These are phyloP conservation scores for Vidua chalybeata DNA, from an alignment of 2,113 vertebrate species.

Conservation along the genomic window DNA sequence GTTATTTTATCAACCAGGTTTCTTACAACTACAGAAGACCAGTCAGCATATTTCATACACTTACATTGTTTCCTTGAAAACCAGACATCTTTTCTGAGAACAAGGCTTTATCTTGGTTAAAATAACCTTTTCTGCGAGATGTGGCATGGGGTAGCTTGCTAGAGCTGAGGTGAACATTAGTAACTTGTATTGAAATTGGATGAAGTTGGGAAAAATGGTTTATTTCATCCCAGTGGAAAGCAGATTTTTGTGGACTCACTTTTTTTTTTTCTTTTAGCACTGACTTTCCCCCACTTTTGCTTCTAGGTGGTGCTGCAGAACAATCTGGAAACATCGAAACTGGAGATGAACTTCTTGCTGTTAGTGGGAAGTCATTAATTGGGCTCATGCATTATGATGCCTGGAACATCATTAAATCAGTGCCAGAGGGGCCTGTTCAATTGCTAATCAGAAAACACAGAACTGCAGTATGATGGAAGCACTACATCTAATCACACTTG, in stretches of 20 bases:
- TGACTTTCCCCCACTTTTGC: neutral
- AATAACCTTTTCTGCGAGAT: neutral
- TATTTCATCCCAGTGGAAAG: neutral
- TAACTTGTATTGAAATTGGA: neutral
- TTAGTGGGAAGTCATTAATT: constrained; percentile 86
- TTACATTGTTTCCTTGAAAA: neutral
- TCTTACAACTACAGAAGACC: neutral
- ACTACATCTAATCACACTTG: neutral
- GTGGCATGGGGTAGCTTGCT: neutral
- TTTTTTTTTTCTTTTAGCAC: neutral
- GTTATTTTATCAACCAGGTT: neutral
- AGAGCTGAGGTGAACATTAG: neutral
- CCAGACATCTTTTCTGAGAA: neutral
- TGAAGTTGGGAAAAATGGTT: neutral
- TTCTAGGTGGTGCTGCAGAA: constrained; percentile 88
- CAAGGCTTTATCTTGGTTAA: neutral
- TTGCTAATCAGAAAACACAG: constrained; percentile 84
- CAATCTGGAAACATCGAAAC: constrained; percentile 83
- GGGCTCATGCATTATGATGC: constrained; percentile 91
- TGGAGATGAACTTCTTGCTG: constrained; percentile 90
- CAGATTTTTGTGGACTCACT: neutral
- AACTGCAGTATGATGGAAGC: constrained; percentile 72
- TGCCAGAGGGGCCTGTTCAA: constrained; percentile 85
- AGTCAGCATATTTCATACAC: neutral
- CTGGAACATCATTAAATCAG: constrained; percentile 91